Conservation (phyloP, 2,888 invertebrate species). For the Myopa tessellatipennis region DNA sequence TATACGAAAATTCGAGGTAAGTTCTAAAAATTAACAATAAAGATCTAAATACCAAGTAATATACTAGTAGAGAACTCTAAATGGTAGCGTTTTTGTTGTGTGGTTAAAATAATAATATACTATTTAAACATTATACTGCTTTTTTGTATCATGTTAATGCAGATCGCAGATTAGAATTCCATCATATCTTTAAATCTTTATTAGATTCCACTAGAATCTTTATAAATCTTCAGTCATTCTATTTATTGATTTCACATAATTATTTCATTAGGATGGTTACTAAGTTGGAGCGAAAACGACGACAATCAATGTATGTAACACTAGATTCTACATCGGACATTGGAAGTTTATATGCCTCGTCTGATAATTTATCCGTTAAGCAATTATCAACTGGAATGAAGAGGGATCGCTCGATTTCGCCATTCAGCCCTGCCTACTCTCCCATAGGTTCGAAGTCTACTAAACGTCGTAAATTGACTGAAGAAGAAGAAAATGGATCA, state of each 20-base stretch:
- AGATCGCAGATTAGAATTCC: too few species aligned
- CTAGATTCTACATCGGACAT: slow-evolving; percentile 55
- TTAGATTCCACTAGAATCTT: too few species aligned
- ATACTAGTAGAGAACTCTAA: background rate
- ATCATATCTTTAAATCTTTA: too few species aligned
- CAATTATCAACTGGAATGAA: slow-evolving; percentile 49
- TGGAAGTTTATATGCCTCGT: slow-evolving; percentile 61
- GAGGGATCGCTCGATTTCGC: slow-evolving; percentile 62
- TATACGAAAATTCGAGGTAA: slow-evolving; percentile 60
- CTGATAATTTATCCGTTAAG: slow-evolving; percentile 55
- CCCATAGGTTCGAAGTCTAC: slow-evolving; percentile 54
- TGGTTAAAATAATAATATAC: too few species aligned
- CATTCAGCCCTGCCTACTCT: slow-evolving; percentile 62
- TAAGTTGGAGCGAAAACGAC: slow-evolving; percentile 51
- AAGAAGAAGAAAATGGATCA: slow-evolving; percentile 38
- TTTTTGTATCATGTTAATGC: too few species aligned
- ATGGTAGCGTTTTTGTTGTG: too few species aligned
- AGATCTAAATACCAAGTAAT: background rate
- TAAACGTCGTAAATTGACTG: slow-evolving; percentile 60
- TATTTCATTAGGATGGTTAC: slow-evolving; percentile 47
- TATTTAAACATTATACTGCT: background rate
- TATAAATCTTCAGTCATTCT: background rate
- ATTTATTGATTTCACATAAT: background rate
- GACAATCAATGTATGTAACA: slow-evolving; percentile 50
- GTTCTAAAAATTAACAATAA: slow-evolving; percentile 38